Conservation (phyloP, 2,113 vertebrate genomes). For the Cheirogaleus medius region DNA sequence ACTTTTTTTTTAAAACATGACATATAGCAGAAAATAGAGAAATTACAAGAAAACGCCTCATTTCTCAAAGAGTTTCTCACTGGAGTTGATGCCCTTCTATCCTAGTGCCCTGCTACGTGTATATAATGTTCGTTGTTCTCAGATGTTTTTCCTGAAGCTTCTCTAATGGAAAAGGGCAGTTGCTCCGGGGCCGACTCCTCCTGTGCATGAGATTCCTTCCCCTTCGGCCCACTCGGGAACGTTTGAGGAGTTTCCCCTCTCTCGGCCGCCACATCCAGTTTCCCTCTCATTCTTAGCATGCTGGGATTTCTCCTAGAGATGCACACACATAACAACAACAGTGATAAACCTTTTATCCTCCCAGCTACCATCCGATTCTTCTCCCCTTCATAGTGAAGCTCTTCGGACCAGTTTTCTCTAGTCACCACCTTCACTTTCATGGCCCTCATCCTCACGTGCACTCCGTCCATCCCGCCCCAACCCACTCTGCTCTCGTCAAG, state of each 20-base stretch:
- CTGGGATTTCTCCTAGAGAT: neutral
- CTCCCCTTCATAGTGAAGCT: neutral
- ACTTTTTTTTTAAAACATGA: neutral
- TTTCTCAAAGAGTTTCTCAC: neutral
- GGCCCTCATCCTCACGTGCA: neutral
- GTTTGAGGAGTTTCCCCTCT: accelerated
- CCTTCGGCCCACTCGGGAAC: neutral
- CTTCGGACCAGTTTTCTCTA: accelerated
- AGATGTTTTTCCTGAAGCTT: neutral
- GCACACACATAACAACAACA: accelerated
- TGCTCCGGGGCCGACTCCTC: neutral
- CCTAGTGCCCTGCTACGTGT: accelerated
- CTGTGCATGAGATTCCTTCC: neutral
- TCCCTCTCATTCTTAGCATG: neutral
- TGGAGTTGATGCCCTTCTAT: neutral
- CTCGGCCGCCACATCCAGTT: neutral
- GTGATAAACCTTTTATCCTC: neutral
- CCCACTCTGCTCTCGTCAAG: neutral
- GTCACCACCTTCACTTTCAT: accelerated
- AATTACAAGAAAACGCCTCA: neutral
- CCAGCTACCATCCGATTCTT: accelerated
- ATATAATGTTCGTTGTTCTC: accelerated
- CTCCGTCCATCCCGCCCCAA: accelerated
- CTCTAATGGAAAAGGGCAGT: neutral
- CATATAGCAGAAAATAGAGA: neutral